These are phyloP conservation scores for Bungarus multicinctus DNA, from an alignment of 2,113 vertebrate genomes.

Conservation along the genomic window DNA sequence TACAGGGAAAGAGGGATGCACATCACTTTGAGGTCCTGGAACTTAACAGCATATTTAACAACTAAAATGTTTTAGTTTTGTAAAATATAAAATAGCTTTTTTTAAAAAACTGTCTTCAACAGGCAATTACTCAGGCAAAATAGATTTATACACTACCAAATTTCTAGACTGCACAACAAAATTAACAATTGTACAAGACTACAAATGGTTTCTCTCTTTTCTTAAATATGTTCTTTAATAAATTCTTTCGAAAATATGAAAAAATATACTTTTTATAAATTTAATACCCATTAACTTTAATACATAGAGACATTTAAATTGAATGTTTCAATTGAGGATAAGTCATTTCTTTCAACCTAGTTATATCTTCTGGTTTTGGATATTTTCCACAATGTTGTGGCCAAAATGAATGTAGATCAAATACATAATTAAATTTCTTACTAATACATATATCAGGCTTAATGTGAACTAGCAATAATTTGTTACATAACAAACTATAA, in stretches of 20 bases:
- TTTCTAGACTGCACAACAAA: not conserved
- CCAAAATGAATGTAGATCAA: not conserved
- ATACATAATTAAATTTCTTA: not conserved
- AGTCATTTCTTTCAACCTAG: not conserved
- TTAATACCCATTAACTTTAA: not conserved
- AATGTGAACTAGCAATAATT: conserved; percentile 1
- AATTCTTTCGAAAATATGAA: not conserved
- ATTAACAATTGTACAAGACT: not conserved
- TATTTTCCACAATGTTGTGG: not conserved
- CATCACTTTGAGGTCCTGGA: not conserved
- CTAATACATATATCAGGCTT: not conserved
- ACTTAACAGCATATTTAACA: not conserved
- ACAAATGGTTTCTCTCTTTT: not conserved
- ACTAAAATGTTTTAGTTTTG: not conserved
- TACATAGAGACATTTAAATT: not conserved
- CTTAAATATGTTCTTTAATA: not conserved
- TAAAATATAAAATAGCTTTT: not conserved
- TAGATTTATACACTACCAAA: not conserved
- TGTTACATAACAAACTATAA: conserved; percentile 19
- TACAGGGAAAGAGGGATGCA: not conserved
- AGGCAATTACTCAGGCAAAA: conserved; percentile 34
- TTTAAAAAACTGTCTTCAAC: conserved; percentile 21
- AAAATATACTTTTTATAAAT: not conserved
- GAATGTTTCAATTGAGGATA: not conserved
- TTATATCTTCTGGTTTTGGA: not conserved